phyloP scores from a whole-genome alignment of 2,888 invertebrate genomes.

The Drosophila anomelani region DNA sequence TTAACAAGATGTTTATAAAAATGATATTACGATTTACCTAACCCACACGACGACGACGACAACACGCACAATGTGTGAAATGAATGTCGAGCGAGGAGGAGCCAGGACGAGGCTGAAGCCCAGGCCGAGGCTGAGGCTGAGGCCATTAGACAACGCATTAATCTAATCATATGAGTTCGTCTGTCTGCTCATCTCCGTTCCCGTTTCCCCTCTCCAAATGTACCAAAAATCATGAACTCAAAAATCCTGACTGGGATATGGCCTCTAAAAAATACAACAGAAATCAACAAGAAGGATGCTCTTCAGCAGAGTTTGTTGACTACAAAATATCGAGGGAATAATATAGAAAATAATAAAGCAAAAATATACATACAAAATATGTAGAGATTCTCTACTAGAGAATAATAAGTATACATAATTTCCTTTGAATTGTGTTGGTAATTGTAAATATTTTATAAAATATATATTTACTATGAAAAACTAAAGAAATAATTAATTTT shows the following conservation, averaged over 20 bases:
- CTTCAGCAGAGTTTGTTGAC: not conserved
- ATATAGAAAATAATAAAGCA: not conserved
- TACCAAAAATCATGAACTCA: constrained; percentile 64
- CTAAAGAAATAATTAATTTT: no score
- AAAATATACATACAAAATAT: no score
- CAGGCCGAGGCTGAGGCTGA: constrained; percentile 47
- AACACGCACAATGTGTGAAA: constrained; percentile 26
- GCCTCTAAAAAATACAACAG: not conserved
- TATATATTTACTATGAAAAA: no score
- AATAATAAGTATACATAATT: not conserved
- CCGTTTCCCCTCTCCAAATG: not conserved
- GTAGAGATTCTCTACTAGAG: not conserved
- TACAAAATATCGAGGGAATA: not conserved
- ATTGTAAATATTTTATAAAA: no score
- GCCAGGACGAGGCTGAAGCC: not conserved
- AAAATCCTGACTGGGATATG: constrained; percentile 30
- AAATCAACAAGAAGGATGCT: not conserved
- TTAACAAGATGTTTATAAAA: constrained; percentile 47
- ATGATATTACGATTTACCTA: constrained; percentile 44
- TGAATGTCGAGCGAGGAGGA: constrained; percentile 1
- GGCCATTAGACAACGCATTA: constrained; percentile 76
- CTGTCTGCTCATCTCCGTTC: constrained; percentile 26
- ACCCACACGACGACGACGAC: constrained; percentile 21
- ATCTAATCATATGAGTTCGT: constrained; percentile 72
- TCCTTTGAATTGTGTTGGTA: not conserved